phyloP scores from a whole-genome alignment of 1,140 invertebrate species.

The Drosophila pruinosa region DNA sequence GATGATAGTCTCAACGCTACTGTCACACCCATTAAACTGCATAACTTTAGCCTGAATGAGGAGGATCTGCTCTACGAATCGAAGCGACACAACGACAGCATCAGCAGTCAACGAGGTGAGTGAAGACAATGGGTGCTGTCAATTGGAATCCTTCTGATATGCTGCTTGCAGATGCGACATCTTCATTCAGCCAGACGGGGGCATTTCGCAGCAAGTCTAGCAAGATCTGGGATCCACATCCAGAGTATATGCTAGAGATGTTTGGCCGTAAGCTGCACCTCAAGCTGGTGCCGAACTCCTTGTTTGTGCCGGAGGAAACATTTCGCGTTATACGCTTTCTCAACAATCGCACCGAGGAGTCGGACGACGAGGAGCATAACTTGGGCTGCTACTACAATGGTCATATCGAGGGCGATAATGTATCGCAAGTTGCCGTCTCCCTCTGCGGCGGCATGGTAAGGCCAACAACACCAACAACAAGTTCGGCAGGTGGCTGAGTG shows the following conservation, averaged over 20 bases:
- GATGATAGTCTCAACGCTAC: conserved; percentile 60
- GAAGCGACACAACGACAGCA: conserved; percentile 60
- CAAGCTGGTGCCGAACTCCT: conserved; percentile 83
- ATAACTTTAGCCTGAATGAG: conserved; percentile 71
- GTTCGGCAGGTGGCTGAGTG: conserved; percentile 24
- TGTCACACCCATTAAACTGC: conserved; percentile 68
- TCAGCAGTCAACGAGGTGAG: conserved; percentile 64
- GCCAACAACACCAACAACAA: conserved; percentile 22
- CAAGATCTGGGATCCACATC: conserved; percentile 89
- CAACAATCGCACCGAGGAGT: conserved; percentile 83
- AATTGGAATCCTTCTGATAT: not conserved
- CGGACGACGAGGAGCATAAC: conserved; percentile 78
- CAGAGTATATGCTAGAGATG: conserved; percentile 87
- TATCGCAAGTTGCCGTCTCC: conserved; percentile 87
- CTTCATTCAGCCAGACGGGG: conserved; percentile 83
- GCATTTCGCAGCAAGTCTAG: conserved; percentile 86
- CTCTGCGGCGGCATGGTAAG: conserved; percentile 90
- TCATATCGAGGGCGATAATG: conserved; percentile 86
- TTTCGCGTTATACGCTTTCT: conserved; percentile 85
- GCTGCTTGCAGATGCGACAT: conserved; percentile 48
- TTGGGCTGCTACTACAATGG: conserved; percentile 89
- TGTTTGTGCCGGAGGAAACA: conserved; percentile 84
- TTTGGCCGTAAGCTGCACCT: conserved; percentile 85
- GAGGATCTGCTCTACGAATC: conserved; percentile 81
- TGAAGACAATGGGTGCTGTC: not conserved